Base-by-base conservation (phyloP, 2,113 vertebrate species). In the Bombycilla garrulus region DNA sequence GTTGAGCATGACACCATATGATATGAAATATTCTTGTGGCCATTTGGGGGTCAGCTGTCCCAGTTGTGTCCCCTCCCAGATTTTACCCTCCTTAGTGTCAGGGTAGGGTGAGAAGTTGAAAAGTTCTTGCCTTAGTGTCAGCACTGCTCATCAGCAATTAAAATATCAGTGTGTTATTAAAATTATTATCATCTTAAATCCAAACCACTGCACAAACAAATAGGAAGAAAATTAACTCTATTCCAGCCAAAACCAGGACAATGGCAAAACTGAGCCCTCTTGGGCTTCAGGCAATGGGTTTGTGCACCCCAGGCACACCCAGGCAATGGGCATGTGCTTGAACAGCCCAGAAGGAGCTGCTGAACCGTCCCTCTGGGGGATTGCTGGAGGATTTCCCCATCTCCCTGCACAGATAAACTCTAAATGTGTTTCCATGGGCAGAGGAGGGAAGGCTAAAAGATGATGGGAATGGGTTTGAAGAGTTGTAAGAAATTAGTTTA, bases 371-470 rank as follows among this genome's bases (percentile, higher is more conserved):
- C 0, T 0, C 29, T n/a, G 47, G 5, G 51, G n/a, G 15, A 11
- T 58, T 1, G 1, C 26, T 47, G 47, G 12, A 81, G 53, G 31
- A 26, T 69, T 62, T 81, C 44, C 33, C 47, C 16, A 5, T 40
- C 44, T 25, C 2, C 0, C 0, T 14, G 23, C 5, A 25, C 54
- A 60, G 40, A 21, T 54, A n/a, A 69, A 58, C 15, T 42, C 58
- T 29, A n/a, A 50, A 35, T 3, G 0, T 3, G 6, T 44, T 64
- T 58, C 25, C 16, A 62, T 22, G 15, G 6, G 2, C 18, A 74
- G 56, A 21, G 16, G 2, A n/a, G 11, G 7, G 8, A 35, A 51
- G 33, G 31, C 17, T 56, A 15, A 23, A 61, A 51, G 45, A 9
- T 25, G 22, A 1, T 38, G 9, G 40, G 9, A 42, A 26, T 40